These are phyloP conservation scores for Tamias sibiricus DNA, from an alignment of 2,113 vertebrate genomes.

Conservation along the genomic window DNA sequence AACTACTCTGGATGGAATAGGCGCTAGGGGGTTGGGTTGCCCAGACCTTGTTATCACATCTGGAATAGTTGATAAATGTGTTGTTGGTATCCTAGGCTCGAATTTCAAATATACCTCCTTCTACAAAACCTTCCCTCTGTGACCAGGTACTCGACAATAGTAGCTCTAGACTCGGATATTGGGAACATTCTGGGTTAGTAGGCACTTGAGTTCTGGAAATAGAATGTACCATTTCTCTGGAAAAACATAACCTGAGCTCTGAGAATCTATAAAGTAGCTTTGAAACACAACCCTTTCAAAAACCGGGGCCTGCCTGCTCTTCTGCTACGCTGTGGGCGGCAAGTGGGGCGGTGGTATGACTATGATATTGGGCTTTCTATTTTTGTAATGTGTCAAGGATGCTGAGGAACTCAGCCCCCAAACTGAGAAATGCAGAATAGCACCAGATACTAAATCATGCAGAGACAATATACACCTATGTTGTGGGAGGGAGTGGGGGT, in stretches of 20 bases:
- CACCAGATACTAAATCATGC: constrained; percentile 77
- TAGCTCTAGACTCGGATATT: neutral
- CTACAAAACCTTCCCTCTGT: neutral
- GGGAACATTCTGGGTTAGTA: constrained; percentile 34
- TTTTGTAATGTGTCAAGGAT: constrained; percentile 74
- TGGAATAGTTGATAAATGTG: neutral
- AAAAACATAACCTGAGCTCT: neutral
- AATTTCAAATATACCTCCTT: neutral
- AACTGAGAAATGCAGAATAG: constrained; percentile 76
- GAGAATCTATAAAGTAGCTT: constrained; percentile 65
- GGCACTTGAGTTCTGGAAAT: constrained; percentile 17
- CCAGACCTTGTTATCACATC: neutral
- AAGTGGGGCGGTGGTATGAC: constrained; percentile 73
- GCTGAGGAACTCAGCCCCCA: constrained; percentile 79
- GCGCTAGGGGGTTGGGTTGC: neutral
- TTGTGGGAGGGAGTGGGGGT: constrained; percentile 64
- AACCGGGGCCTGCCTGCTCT: constrained; percentile 66
- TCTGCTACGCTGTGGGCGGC: constrained; percentile 62
- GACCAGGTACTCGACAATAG: neutral
- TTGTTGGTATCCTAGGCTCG: neutral
- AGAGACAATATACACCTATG: constrained; percentile 78
- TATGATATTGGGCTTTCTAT: constrained; percentile 78
- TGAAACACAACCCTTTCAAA: constrained; percentile 40
- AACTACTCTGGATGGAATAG: neutral
- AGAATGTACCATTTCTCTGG: neutral